These are phyloP conservation scores for Cerceris ruficornis DNA, from an alignment of 2,888 invertebrate species.

Conservation along the genomic window DNA sequence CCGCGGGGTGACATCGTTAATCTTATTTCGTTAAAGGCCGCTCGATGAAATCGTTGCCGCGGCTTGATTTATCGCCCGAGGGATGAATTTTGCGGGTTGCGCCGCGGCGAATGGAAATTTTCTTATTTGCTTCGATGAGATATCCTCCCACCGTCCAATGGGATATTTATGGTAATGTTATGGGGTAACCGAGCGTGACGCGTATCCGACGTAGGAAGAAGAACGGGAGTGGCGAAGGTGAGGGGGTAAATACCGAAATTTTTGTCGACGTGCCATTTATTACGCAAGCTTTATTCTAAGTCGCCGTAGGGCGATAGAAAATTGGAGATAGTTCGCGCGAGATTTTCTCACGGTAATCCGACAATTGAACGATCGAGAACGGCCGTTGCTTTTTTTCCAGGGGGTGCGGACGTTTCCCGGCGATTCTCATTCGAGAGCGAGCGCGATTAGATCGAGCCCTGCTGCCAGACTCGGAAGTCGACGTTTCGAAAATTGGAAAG, in stretches of 20 bases:
- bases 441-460: no score
- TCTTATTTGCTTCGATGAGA: conserved; percentile 45
- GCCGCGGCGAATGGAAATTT: conserved; percentile 25
- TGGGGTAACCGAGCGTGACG: conserved; percentile 15
- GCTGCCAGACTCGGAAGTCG: no score
- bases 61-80: conserved; percentile 56
- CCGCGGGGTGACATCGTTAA: conserved; percentile 48
- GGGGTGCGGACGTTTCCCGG: no score
- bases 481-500: no score
- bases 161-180: conserved; percentile 43
- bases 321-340: no score
- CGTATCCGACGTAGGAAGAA: not conserved
- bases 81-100: conserved; percentile 24
- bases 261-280: no score
- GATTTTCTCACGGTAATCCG: no score
- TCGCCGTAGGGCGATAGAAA: no score
- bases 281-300: no score
- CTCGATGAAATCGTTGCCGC: conserved; percentile 46
- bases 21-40: conserved; percentile 55
- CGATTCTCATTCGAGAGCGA: no score
- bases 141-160: conserved; percentile 26
- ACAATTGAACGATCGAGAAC: no score
- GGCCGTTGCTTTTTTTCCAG: no score
- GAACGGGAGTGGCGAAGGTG: not conserved
- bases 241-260: not conserved